Percentiles rank a stretch among this genome's conserved stretches.
Evolutionary conservation across 1,140 invertebrate genomes (phyloP).

Genomic region (Augochlora pura): DNA sequence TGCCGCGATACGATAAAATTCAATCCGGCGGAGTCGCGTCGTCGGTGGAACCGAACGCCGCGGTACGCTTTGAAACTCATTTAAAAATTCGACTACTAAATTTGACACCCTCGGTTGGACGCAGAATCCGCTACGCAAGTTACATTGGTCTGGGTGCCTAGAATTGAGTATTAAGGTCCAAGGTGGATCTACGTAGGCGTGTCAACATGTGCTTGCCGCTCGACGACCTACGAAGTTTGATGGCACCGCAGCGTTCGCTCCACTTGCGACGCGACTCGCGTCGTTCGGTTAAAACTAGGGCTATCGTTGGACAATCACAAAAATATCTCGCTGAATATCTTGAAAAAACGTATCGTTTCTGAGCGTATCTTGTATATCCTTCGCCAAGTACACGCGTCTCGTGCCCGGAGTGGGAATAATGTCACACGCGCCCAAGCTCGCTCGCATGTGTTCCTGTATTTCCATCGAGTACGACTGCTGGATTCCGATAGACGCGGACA

Average conservation of each 20-base stretch:
- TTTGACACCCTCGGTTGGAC: not conserved
- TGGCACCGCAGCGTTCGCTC: not conserved
- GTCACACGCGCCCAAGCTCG: not conserved
- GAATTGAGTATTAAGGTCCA: not conserved
- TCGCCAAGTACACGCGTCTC: slow-evolving; percentile 9
- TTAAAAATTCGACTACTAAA: not conserved
- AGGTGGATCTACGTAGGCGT: not conserved
- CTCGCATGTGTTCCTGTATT: not conserved
- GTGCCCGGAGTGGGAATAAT: slow-evolving; percentile 7
- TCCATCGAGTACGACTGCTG: not conserved
- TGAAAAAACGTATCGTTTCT: slow-evolving; percentile 49
- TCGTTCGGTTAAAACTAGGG: slow-evolving; percentile 54
- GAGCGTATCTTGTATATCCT: slow-evolving; percentile 45
- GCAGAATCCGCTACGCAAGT: not conserved
- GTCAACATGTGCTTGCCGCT: not conserved
- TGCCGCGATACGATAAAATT: slow-evolving; percentile 14
- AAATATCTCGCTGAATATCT: slow-evolving; percentile 73
- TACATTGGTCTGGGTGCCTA: slow-evolving; percentile 2
- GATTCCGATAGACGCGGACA: not conserved
- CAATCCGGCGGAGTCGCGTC: not conserved
- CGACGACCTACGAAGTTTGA: not conserved
- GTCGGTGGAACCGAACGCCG: not conserved
- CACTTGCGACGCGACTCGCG: not conserved
- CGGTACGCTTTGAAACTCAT: not conserved
- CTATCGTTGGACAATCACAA: slow-evolving; percentile 74